A percentile compares a stretch with the other conserved stretches of the same genome.
These are phyloP conservation scores for Bombyx huttoni DNA, from an alignment of 2,888 invertebrate genomes.

Conservation along the genomic window DNA sequence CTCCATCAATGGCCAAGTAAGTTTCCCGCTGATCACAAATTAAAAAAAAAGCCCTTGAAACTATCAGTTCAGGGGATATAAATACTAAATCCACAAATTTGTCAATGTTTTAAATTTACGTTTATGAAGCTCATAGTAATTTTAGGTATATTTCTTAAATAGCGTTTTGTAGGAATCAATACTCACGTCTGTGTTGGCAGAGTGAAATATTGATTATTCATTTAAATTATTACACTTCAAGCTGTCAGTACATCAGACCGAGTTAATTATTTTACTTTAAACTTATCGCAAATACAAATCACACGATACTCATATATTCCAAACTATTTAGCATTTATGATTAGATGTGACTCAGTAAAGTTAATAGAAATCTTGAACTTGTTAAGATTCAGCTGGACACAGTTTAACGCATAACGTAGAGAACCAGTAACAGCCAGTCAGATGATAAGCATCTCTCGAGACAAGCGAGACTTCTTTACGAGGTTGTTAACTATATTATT, in stretches of 20 bases:
- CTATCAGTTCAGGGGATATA: too few species aligned
- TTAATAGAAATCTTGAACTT: conserved; percentile 4
- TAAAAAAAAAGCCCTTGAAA: too few species aligned
- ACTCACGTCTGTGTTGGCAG: too few species aligned
- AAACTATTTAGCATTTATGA: neutral
- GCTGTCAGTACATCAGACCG: neutral
- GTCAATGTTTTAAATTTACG: too few species aligned
- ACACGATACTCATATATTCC: neutral
- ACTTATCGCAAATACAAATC: neutral
- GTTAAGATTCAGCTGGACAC: conserved; percentile 17
- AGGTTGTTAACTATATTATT: conserved; percentile 34
- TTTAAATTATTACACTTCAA: too few species aligned
- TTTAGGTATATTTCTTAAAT: too few species aligned
- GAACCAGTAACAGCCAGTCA: conserved; percentile 49
- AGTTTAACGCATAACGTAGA: conserved; percentile 28
- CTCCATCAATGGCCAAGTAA: too few species aligned
- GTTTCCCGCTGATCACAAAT: too few species aligned
- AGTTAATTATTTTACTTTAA: neutral
- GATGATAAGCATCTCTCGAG: conserved; percentile 44
- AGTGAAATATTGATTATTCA: too few species aligned
- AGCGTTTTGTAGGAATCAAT: too few species aligned
- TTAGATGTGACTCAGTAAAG: conserved; percentile 2
- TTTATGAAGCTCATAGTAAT: too few species aligned
- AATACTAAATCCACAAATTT: too few species aligned
- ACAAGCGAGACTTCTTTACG: conserved; percentile 52